Base-by-base conservation (phyloP, 2,888 invertebrate species). In the Heliconius cydno region DNA sequence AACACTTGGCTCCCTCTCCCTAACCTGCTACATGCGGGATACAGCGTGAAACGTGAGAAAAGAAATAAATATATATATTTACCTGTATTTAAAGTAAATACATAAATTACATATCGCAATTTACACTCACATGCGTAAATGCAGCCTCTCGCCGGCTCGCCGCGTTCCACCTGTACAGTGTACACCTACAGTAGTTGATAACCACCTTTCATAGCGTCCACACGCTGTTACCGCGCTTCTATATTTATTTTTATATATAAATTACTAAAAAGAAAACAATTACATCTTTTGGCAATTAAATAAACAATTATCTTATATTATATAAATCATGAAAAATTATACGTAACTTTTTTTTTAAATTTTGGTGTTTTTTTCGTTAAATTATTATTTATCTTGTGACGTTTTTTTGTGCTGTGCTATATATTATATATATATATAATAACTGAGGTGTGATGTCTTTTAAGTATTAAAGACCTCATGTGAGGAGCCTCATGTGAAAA, bases 401-500 rank as follows among this genome's bases (percentile, higher is more conserved):
- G 25, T 63, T 77, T 63, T 77, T 25, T 52, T 28, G 72, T 78
- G 77, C 19, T 78, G 78, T 78, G 65, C 19, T 78, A 41, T 41
- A 9, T 41, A 12, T 65, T 73, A 12, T 41, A 9, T 38, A 38
- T 65, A 77, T 60, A 67, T 67, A 34, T 52, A 78, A 57, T 67
- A 77, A 70, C 70, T 70, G 25, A 70, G 25, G 78, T 72, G 67
- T 57, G 66, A 28, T 75, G 60, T 73, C 72, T 78, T 78, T 79
- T 67, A 60, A 41, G 66, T 83, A 80, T 81, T 83, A 82, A 80
- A 80, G 81, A 82, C 84, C 34, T 34, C 34, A 6, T 34, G 34
- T 34, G 34, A 34, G 87, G 83, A 87, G 89, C 90, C 90, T 89
- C 86, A 87, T 90, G 92, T 91, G 91, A 91, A 90, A 90, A 89